Conservation (phyloP, 2,113 vertebrate species). For the Peromyscus polionotus region DNA sequence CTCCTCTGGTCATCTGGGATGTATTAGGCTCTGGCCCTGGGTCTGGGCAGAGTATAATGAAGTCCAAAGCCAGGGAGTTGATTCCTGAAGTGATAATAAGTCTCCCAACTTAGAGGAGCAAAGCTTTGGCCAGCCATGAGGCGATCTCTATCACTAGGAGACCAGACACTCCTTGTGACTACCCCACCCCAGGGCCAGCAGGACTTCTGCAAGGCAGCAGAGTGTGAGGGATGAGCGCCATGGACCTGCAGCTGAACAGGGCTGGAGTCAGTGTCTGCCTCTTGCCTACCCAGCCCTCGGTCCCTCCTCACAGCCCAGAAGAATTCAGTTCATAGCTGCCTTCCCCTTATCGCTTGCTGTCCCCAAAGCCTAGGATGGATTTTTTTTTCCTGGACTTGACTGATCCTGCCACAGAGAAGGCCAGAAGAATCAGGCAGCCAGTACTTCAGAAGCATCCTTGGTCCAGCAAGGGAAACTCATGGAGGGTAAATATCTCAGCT, state of each 20-base stretch:
- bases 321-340: background rate
- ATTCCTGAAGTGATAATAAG: background rate
- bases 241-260: too few relatives aligned
- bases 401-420: background rate
- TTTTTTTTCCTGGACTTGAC: background rate
- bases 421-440: rapidly evolving
- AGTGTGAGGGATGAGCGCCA: rapidly evolving
- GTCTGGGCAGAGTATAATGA: background rate
- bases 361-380: background rate
- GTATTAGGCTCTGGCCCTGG: conserved; percentile 3
- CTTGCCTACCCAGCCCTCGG: rapidly evolving
- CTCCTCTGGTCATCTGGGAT: conserved; percentile 57
- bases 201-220: background rate
- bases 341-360: background rate
- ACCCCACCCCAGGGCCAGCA: background rate
- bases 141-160: background rate
- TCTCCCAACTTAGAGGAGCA: background rate
- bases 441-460: background rate
- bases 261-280: background rate
- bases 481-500: rapidly evolving
- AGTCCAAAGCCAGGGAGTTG: background rate
- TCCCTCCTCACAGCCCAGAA: background rate
- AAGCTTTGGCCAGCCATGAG: background rate
- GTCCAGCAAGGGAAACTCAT: rapidly evolving
- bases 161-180: rapidly evolving